Evolutionary conservation across 2,888 invertebrate species (phyloP).

Genomic region (Callimorpha dominula): DNA sequence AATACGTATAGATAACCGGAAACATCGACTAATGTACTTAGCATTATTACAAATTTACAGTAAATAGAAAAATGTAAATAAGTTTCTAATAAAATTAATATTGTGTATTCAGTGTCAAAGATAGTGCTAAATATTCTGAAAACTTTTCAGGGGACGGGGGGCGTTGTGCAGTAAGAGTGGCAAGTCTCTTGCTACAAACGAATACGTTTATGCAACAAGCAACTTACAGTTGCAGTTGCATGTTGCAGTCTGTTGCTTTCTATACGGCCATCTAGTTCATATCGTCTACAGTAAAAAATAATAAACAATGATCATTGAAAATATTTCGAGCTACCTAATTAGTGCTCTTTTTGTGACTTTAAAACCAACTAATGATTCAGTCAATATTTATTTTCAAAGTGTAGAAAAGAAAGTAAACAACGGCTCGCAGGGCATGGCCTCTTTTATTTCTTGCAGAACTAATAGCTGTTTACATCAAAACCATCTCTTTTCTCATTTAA

Average conservation of each 20-base stretch:
- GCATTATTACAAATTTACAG: neutral
- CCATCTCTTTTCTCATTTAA: neutral
- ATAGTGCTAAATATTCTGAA: no score
- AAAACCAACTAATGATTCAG: neutral
- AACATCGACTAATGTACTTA: no score
- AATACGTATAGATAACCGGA: no score
- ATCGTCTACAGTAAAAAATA: neutral
- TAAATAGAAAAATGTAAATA: no score
- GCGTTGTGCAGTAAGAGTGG: no score
- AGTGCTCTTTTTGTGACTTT: neutral
- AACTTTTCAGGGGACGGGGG: no score
- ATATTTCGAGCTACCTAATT: neutral
- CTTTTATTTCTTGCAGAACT: neutral
- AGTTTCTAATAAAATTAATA: no score
- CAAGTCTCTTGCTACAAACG: no score
- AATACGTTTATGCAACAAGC: no score
- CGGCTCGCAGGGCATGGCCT: neutral
- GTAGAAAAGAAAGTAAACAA: neutral
- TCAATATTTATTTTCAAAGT: neutral
- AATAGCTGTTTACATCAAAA: neutral
- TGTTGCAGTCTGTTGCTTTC: neutral
- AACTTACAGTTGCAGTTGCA: neutral
- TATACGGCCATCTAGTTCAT: neutral
- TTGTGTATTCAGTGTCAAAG: no score
- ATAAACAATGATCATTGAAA: neutral